phyloP scores from a whole-genome alignment of 2,888 invertebrate genomes.

The Carabus problematicus region DNA sequence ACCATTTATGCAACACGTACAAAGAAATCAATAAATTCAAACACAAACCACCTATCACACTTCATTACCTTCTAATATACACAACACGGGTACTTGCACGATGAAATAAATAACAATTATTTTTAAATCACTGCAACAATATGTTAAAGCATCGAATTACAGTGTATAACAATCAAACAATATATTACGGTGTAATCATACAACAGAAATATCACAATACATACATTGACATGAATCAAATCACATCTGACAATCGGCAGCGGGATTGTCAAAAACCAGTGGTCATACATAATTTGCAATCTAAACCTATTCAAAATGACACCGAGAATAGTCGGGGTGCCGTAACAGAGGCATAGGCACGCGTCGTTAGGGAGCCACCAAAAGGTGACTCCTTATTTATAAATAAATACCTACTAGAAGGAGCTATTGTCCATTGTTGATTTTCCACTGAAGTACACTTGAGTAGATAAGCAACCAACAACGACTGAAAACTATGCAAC shows the following conservation, averaged over 20 bases:
- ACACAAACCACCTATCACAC: slow-evolving; percentile 19
- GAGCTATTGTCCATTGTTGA: slow-evolving; percentile 27
- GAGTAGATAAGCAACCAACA: too few relatives aligned
- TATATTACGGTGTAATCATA: slow-evolving; percentile 25
- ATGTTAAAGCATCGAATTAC: too few relatives aligned
- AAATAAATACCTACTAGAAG: slow-evolving; percentile 7
- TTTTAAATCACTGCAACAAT: slow-evolving; percentile 14
- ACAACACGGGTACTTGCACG: slow-evolving; percentile 2
- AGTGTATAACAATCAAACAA: background rate
- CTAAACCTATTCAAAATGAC: slow-evolving; percentile 47
- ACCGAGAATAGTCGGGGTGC: slow-evolving; percentile 13
- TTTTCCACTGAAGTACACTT: too few relatives aligned
- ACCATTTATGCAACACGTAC: slow-evolving; percentile 3
- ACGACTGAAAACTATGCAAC: too few relatives aligned
- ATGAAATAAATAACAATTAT: slow-evolving; percentile 33
- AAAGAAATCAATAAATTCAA: slow-evolving; percentile 13
- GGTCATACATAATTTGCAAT: slow-evolving; percentile 51
- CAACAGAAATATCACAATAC: slow-evolving; percentile 10
- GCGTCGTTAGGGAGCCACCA: slow-evolving; percentile 10
- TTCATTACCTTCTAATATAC: slow-evolving; percentile 18
- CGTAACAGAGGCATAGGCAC: slow-evolving; percentile 18
- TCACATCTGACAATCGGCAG: slow-evolving; percentile 22
- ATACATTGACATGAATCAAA: slow-evolving; percentile 29
- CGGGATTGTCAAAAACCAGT: slow-evolving; percentile 26
- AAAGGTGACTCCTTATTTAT: slow-evolving; percentile 27